Evolutionary conservation across 2,797 vertebrate genomes (phyloP), one percentile per base, ranked within the genome.

Genomic region (Bryconaethiops microstoma): DNA sequence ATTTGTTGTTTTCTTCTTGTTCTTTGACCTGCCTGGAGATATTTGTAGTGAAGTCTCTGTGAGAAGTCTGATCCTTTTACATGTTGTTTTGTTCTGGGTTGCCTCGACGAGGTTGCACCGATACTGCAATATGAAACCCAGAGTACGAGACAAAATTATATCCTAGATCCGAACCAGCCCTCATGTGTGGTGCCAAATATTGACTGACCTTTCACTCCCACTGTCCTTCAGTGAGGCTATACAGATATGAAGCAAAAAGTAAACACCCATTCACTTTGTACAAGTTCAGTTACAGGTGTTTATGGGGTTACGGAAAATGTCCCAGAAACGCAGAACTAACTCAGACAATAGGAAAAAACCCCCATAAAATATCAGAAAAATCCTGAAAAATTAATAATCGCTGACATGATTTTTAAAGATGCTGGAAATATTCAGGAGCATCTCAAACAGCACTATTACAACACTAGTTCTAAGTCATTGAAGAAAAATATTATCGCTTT

Each of bases 181-280:
- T 50, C 1, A 29, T 42, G 12, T 70, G 59, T 60, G 40, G 62
- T 55, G 73, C 71, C 42, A 57, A 69, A 84, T 76, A 86, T 81
- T 70, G 74, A 85, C 50, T 76, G 75, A 83, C 80, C 81, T 79
- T 77, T 78, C 21, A 48, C 39, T 74, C 40, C 45, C 14, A 60
- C 25, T 84, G 29, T 59, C 39, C 62, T 63, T 21, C 21, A 67
- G 65, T 74, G 68, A 74, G 48, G 74, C 42, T 74, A 75, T 39
- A 60, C 71, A 80, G 12, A 76, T 10, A 42, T 7, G 9, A 42
- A 42, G 9, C 5, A 42, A 42, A 50, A 55, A 67, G 40, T 63
- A 80, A 59, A 50, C 64, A 80, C 48, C 40, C 1, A 54, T 52
- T 52, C 17, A 29, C 50, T 17, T 52, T 50, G 0, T 55, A 54